phyloP scores from a whole-genome alignment of 2,797 vertebrate species.

The Pangasius sanitwongsei region DNA sequence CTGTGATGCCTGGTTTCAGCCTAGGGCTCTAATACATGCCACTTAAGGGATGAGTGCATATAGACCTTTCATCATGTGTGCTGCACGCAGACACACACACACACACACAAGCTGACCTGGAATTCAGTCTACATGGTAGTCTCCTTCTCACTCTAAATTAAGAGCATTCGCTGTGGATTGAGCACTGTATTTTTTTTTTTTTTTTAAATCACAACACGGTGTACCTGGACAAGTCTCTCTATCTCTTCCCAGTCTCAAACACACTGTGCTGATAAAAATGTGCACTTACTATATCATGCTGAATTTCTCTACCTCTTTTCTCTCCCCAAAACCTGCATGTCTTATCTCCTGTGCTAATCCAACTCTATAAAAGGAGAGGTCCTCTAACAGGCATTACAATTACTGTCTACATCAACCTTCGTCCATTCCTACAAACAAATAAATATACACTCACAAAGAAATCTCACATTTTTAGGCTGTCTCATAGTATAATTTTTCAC shows the following conservation, averaged over 20 bases:
- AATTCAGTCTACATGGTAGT: slow-evolving; percentile 64
- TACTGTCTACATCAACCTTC: slow-evolving; percentile 55
- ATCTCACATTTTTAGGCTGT: background rate
- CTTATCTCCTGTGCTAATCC: slow-evolving; percentile 49
- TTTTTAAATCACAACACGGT: background rate
- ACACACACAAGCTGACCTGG: slow-evolving; percentile 72
- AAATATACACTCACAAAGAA: background rate
- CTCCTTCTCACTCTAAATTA: slow-evolving; percentile 52
- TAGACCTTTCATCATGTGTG: slow-evolving; percentile 59
- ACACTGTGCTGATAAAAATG: slow-evolving; percentile 69
- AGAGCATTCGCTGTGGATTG: slow-evolving; percentile 49
- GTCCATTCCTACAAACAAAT: background rate
- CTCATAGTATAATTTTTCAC: too few relatives aligned
- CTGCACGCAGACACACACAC: background rate
- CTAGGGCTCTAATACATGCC: slow-evolving; percentile 59
- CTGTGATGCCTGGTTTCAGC: slow-evolving; percentile 59
- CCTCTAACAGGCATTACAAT: slow-evolving; percentile 59
- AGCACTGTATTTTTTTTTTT: background rate
- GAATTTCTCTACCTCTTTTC: slow-evolving; percentile 59
- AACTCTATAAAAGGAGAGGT: slow-evolving; percentile 41
- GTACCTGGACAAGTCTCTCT: background rate
- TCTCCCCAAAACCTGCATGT: slow-evolving; percentile 24
- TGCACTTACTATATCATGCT: slow-evolving; percentile 55
- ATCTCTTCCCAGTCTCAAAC: slow-evolving; percentile 21
- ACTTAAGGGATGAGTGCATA: slow-evolving; percentile 61